Percentiles rank a stretch among this genome's conserved stretches.
phyloP scores from a whole-genome alignment of 2,113 vertebrate species.

The Albula glossodonta region DNA sequence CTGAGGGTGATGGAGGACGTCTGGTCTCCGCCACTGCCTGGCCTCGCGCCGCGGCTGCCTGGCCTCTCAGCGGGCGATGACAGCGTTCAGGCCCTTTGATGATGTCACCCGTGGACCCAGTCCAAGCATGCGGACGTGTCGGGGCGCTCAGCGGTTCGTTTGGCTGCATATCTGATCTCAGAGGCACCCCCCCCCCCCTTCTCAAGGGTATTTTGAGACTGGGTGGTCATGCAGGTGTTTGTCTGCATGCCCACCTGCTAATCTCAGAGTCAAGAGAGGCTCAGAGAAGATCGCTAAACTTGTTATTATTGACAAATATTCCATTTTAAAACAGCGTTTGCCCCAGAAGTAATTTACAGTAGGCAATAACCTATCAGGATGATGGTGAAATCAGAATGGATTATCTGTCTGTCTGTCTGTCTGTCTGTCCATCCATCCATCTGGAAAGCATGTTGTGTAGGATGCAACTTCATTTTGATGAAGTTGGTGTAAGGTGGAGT shows the following conservation, averaged over 20 bases:
- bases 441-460: background rate
- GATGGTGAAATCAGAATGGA: background rate
- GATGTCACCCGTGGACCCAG: conserved; percentile 28
- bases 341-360: conserved; percentile 15
- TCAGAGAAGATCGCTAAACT: conserved; percentile 18
- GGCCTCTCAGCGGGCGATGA: too few species aligned
- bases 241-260: conserved; percentile 8
- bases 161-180: conserved; percentile 5
- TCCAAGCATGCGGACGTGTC: conserved; percentile 32
- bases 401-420: background rate
- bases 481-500: background rate
- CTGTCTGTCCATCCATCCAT: background rate
- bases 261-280: background rate
- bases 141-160: conserved; percentile 13
- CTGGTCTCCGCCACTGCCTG: too few species aligned
- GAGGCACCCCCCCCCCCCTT: too few species aligned
- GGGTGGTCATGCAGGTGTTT: conserved; percentile 1
- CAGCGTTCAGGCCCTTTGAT: conserved; percentile 26
- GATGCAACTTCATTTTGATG: background rate
- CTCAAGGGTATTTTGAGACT: conserved; percentile 7
- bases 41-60: too few species aligned
- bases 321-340: conserved; percentile 14
- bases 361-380: background rate
- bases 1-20: too few species aligned
- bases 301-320: conserved; percentile 2